Evolutionary conservation across 2,113 vertebrate species (phyloP).

Genomic region (Prochilodus magdalenae): DNA sequence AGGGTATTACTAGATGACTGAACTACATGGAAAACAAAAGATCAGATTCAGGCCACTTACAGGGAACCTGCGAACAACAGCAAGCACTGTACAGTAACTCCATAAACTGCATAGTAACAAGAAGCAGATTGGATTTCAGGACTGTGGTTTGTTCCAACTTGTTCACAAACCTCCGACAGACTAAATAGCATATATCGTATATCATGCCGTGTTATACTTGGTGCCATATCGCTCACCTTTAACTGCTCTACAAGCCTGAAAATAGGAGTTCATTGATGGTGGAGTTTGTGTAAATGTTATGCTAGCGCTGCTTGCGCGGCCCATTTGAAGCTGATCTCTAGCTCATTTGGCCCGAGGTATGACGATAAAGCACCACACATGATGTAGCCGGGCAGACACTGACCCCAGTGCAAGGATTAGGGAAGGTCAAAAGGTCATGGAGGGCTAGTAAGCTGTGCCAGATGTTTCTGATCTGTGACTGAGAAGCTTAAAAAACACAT

Average conservation of each 20-base stretch:
- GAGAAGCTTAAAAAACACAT: conserved; percentile 64
- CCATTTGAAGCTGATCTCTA: conserved; percentile 40
- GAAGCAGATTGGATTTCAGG: neutral
- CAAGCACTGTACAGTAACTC: no score
- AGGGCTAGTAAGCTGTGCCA: conserved; percentile 69
- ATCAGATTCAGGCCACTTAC: no score
- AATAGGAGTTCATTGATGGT: neutral
- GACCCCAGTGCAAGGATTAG: conserved; percentile 56
- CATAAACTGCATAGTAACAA: no score
- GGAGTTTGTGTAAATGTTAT: conserved; percentile 33
- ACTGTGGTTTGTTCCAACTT: neutral
- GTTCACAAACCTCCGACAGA: no score
- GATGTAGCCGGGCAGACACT: conserved; percentile 2
- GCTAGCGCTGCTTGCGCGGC: conserved; percentile 21
- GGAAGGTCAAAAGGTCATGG: conserved; percentile 62
- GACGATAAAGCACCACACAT: conserved; percentile 40
- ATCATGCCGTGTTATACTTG: neutral
- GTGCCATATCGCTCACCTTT: neutral
- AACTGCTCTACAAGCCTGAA: neutral
- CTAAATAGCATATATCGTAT: neutral
- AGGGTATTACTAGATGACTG: no score
- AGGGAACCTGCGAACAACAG: no score
- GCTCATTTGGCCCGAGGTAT: conserved; percentile 49
- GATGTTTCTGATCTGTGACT: conserved; percentile 76
- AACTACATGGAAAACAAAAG: no score